phyloP scores from a whole-genome alignment of 1,140 invertebrate genomes.

The Eubasilissa regina region DNA sequence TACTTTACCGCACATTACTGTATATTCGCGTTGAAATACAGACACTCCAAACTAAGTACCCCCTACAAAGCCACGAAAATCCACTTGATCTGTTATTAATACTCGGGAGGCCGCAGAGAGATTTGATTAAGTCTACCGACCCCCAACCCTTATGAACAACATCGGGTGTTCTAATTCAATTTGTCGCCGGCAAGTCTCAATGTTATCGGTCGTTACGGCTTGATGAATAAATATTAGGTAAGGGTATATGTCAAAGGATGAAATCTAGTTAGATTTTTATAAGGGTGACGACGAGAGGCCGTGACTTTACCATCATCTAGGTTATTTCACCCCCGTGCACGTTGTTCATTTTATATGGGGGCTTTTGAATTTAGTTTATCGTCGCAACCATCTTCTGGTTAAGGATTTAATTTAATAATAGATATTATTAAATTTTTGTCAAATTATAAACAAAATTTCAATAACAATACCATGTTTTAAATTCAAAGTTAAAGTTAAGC shows the following conservation, averaged over 20 bases:
- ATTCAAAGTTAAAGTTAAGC: too few species aligned
- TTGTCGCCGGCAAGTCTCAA: constrained; percentile 47
- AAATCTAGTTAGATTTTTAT: constrained; percentile 27
- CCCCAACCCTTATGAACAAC: constrained; percentile 15
- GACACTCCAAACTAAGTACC: constrained; percentile 10
- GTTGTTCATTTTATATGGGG: neutral
- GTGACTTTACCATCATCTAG: constrained; percentile 20
- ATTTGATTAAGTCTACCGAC: constrained; percentile 39
- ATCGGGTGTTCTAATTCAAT: constrained; percentile 53
- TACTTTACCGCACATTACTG: too few species aligned
- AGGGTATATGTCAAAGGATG: constrained; percentile 23
- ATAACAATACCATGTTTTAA: too few species aligned
- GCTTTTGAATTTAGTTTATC: too few species aligned
- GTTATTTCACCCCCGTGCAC: neutral
- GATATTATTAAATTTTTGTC: neutral
- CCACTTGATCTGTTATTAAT: constrained; percentile 32
- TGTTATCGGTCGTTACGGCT: constrained; percentile 27
- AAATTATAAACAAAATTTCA: too few species aligned
- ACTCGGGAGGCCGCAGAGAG: constrained; percentile 3
- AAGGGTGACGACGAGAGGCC: constrained; percentile 1
- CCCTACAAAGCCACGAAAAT: neutral
- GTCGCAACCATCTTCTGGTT: too few species aligned
- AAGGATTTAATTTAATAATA: too few species aligned
- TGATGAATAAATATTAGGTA: constrained; percentile 55
- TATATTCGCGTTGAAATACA: neutral